Evolutionary conservation across 2,113 vertebrate genomes (phyloP), one percentile per base, ranked within the genome.

Genomic region (Elanus axillaris): DNA sequence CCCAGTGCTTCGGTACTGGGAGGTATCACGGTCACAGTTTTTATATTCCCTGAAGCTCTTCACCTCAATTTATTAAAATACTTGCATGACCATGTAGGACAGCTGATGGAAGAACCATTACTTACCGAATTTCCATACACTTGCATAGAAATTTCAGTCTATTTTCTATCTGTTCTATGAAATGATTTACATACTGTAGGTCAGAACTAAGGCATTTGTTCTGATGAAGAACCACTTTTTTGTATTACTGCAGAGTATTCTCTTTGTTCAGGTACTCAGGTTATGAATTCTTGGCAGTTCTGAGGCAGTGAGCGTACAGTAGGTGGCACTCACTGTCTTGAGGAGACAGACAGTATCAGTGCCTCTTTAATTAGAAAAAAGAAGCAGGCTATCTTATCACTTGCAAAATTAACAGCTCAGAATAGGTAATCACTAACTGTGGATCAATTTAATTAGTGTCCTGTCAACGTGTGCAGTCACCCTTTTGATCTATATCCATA

Each of bases 281-380:
- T 23, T 3, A 3, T 2, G 58, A n/a, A 19, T 31, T 42, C 9
- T 38, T 11, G 56, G 63, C 80, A 23, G 56, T 15, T 74, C 63
- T 3, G 0, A 40, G 56, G 67, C 47, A 36, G 48, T 1, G 52
- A 63, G 7, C 7, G 68, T 75, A 8, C 97, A 88, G 96, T 83
- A 98, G 97, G 78, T 96, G 97, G 96, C 96, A 93, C 90, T 95
- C 83, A 3, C 43, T 43, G 47, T 43, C 88, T 77, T 69, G 80
- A 75, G 81, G 38, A 95, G 50, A 14, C 10, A 48, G 74, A 38
- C 18, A 48, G 47, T 2, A 38, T 13, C 25, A 4, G 21, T 18
- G 52, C 60, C 64, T 62, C 75, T 69, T 31, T 17, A 26, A 29
- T 23, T 59, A 42, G 67, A 36, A 22, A 18, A 19, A 64, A 60